Base-by-base conservation (phyloP, 92 coral and sea anemone genomes). In the Phymanthus crucifer region DNA sequence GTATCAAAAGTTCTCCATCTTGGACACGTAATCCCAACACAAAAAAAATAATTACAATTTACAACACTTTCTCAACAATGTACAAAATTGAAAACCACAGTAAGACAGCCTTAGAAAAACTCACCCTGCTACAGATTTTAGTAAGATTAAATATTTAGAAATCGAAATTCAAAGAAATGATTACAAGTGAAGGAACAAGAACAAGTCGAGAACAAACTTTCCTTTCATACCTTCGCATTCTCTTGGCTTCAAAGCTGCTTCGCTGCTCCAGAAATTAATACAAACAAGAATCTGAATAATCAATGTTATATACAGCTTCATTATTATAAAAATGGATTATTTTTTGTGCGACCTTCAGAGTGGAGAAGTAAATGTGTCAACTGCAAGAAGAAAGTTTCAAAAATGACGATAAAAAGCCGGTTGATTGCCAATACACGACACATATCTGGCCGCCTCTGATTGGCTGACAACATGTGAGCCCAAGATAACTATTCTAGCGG, bases 401-500 rank as follows among this genome's bases (percentile, higher is more conserved):
- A 7, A 61, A 36, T 58, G 81, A 77, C 17, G 40, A 64, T 38
- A 77, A 45, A 58, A 35, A 37, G 68, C 81, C 81, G 81, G 81
- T 77, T 33, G 64, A 61, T 83, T 91, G 78, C 99, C 98, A 95
- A 93, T 87, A 92, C 89, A 71, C 69, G 80, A 73, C 78, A 85
- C 78, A 86, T 95, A 95, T 90, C 91, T 95, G 99, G 90, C 99
- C 98, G 38, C 79, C 77, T 87, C 90, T 91, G 91, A 93, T 95
- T 95, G 98, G 99, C 77, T 71, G 68, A 61, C 14, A 26, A 11
- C 13, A 61, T 7, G 17, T 12, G 68, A 61, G 68, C 68, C 68
- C 29, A 34, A 27, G 68, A 29, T 61, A 61, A 9, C 27, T 61
- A 5, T 6, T 1, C 2, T 27, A 61, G 68, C 68, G 68, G 68